These are phyloP conservation scores for Peromyscus eremicus DNA, from an alignment of 2,797 vertebrate species.

Conservation along the genomic window DNA sequence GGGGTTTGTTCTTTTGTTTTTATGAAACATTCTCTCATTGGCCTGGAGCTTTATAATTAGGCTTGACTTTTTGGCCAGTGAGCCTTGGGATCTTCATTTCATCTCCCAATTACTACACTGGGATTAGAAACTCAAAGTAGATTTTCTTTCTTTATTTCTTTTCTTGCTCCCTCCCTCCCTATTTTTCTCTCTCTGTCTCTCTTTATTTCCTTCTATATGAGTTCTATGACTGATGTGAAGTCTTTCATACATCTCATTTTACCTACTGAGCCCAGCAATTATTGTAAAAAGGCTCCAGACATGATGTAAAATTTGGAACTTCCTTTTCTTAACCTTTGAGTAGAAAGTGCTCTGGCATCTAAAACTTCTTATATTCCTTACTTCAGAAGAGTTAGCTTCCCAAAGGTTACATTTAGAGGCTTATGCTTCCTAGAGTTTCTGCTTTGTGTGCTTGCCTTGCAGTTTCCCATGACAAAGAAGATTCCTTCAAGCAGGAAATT, in stretches of 20 bases:
- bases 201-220: background rate
- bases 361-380: background rate
- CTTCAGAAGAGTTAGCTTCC: background rate
- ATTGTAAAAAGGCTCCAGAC: background rate
- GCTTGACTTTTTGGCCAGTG: background rate
- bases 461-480: background rate
- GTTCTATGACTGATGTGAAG: background rate
- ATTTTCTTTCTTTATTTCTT: background rate
- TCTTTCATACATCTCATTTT: background rate
- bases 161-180: background rate
- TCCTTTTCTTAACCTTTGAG: background rate
- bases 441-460: background rate
- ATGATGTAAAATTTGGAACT: background rate
- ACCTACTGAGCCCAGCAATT: background rate
- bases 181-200: accelerated
- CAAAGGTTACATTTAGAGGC: background rate
- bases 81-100: background rate
- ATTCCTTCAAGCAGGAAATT: background rate
- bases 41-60: background rate
- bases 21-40: background rate
- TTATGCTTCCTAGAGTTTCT: background rate
- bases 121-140: background rate
- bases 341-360: background rate
- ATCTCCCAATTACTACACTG: no score
- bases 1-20: background rate